These are phyloP conservation scores for Dendrolimus houi DNA, from an alignment of 2,888 invertebrate species.

Conservation along the genomic window DNA sequence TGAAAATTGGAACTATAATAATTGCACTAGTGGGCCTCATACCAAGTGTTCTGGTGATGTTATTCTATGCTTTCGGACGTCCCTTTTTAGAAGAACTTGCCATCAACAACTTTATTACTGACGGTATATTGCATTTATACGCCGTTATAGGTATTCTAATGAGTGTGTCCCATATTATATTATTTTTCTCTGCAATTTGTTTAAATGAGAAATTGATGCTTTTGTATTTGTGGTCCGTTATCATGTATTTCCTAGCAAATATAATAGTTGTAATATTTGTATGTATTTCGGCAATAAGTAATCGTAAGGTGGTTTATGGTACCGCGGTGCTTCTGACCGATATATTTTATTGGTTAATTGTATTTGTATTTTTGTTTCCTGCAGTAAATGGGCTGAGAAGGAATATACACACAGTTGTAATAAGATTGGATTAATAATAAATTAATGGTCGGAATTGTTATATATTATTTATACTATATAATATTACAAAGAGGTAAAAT, in stretches of 20 bases:
- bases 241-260: conserved; percentile 31
- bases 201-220: conserved; percentile 39
- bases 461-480: no score
- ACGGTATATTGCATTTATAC: conserved; percentile 26
- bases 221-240: conserved; percentile 35
- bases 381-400: conserved; percentile 44
- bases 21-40: conserved; percentile 32
- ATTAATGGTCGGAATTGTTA: no score
- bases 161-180: conserved; percentile 24
- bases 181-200: conserved; percentile 30
- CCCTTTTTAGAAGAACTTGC: conserved; percentile 17
- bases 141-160: conserved; percentile 31
- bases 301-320: conserved; percentile 11
- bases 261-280: conserved; percentile 16
- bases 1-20: conserved; percentile 35
- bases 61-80: conserved; percentile 18
- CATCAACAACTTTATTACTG: conserved; percentile 10
- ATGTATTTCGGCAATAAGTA: conserved; percentile 14
- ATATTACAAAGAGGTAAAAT: no score
- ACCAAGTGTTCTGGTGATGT: conserved; percentile 24
- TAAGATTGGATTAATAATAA: conserved; percentile 20
- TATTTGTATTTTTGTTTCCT: conserved; percentile 30
- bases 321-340: conserved; percentile 15
- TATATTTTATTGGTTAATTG: conserved; percentile 28
- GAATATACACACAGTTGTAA: conserved; percentile 42